Evolutionary conservation across 2,113 vertebrate genomes (phyloP).

Genomic region (Pelmatolapia mariae): DNA sequence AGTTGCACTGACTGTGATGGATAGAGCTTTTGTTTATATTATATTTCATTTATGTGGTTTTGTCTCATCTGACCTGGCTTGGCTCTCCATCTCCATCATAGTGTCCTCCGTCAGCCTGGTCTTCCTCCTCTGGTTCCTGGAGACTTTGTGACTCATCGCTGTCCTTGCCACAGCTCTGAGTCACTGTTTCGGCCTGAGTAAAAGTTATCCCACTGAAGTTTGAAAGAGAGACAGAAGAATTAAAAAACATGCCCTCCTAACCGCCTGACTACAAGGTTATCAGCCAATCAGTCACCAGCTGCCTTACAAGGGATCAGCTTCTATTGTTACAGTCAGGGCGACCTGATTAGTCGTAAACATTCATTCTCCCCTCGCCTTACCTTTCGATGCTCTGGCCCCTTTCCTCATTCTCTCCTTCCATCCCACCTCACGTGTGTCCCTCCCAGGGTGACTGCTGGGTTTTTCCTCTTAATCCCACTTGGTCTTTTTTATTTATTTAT

Average conservation of each 20-base stretch:
- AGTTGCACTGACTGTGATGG: neutral
- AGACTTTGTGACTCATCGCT: neutral
- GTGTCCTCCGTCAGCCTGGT: neutral
- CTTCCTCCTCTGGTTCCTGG: neutral
- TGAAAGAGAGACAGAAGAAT: neutral
- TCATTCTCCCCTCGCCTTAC: slow-evolving; percentile 23
- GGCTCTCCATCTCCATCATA: neutral
- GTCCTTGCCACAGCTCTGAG: neutral
- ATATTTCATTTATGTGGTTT: neutral
- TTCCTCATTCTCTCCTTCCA: slow-evolving; percentile 49
- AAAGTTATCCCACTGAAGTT: slow-evolving; percentile 29
- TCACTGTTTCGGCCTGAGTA: neutral
- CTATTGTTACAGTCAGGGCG: slow-evolving; percentile 25
- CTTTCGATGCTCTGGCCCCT: slow-evolving; percentile 10
- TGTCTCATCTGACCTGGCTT: neutral
- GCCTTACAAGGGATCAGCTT: slow-evolving; percentile 9
- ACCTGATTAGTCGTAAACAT: slow-evolving; percentile 3
- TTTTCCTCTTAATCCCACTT: slow-evolving; percentile 22
- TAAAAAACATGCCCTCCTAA: slow-evolving; percentile 35
- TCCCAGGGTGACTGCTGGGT: slow-evolving; percentile 35
- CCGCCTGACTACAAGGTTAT: slow-evolving; percentile 21
- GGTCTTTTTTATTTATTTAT: neutral
- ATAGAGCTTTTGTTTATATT: neutral
- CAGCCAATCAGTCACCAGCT: slow-evolving; percentile 22
- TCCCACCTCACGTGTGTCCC: slow-evolving; percentile 34